Evolutionary conservation across 2,113 vertebrate genomes (phyloP), one percentile per base, ranked within the genome.

Genomic region (Eupsittula cactorum): DNA sequence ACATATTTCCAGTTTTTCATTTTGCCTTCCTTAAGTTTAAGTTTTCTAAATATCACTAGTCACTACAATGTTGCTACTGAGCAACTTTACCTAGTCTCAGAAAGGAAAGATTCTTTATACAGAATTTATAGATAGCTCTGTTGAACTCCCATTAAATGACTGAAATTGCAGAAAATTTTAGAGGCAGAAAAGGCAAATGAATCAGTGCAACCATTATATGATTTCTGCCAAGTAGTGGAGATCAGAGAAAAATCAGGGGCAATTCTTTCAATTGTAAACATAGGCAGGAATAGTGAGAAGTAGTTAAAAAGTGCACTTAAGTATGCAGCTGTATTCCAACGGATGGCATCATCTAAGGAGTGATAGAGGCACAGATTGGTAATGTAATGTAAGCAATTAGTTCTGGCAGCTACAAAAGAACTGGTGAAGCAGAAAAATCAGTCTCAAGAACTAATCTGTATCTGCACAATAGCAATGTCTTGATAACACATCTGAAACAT

Each of bases 331-430:
- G 97, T 95, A 95, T 95, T 93, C 92, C 92, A 88, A 93, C 0
- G 82, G 86, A 94, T 91, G 87, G 92, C 92, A 95, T 95, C 91
- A 96, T 96, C 92, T 65, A 74, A 80, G 53, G 75, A 93, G 62
- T 90, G 94, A 96, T 93, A 81, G 95, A 93, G 82, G 90, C 92
- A 63, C 79, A 93, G 90, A 93, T 10, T 95, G 92, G 91, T 82
- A 96, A 88, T 86, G 87, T 95, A 94, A 97, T 95, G 93, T 86
- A 95, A 93, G 97, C 96, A 97, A 97, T 97, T 97, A 96, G 83
- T 94, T 85, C 94, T 96, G 96, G 95, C 96, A 96, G 93, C 93
- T 82, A 95, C 96, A 97, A 97, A 97, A 90, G 95, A 95, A 28
- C 94, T 85, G 53, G 90, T 73, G 95, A 82, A 94, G 97, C 94